Evolutionary conservation across 2,797 vertebrate genomes (phyloP).

Genomic region (Peromyscus nudipes): DNA sequence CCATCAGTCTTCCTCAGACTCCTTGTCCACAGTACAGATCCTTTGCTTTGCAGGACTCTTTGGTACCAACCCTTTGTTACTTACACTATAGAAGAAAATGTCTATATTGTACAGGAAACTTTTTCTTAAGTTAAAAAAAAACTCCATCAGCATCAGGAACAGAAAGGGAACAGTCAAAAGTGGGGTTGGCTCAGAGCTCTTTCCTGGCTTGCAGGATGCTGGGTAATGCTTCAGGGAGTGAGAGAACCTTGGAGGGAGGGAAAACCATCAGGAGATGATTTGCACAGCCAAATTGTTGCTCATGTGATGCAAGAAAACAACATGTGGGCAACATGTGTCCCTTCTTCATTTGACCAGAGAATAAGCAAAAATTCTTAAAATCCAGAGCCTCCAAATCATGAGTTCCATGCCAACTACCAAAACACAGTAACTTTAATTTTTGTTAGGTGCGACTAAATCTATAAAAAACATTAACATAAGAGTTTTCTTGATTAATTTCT

Average conservation of each 20-base stretch:
- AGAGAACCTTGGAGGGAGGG: not conserved
- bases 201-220: not conserved
- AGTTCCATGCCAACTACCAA: not conserved
- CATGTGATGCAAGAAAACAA: not conserved
- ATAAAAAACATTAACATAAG: slow-evolving; percentile 7
- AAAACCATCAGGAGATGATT: not conserved
- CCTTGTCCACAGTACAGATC: not conserved
- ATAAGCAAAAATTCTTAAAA: not conserved
- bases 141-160: not conserved
- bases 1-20: not conserved
- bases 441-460: not conserved
- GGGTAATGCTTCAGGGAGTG: too few species aligned
- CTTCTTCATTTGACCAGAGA: not conserved
- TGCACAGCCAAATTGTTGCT: not conserved
- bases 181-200: not conserved
- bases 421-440: slow-evolving; percentile 18
- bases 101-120: not conserved
- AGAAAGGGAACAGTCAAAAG: not conserved
- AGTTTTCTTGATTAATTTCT: not conserved
- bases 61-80: not conserved
- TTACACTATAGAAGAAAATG: not conserved
- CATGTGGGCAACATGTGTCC: not conserved
- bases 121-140: slow-evolving; percentile 25
- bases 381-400: not conserved
- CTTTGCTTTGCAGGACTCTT: not conserved